Percentiles rank a stretch among this genome's conserved stretches.
phyloP scores from a whole-genome alignment of 2,113 vertebrate genomes.

The Callospermophilus lateralis region DNA sequence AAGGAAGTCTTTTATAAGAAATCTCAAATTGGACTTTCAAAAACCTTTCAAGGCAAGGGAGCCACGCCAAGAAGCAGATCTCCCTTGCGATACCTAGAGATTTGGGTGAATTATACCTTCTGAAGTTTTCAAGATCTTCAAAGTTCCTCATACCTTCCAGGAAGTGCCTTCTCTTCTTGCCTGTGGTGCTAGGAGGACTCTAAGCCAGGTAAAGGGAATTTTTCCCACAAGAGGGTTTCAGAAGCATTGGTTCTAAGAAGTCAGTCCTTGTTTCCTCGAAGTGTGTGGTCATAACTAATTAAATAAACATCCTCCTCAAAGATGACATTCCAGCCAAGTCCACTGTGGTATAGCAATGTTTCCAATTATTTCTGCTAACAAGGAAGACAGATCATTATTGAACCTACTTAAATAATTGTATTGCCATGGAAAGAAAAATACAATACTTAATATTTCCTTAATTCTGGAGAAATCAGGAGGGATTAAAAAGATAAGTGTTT shows the following conservation, averaged over 20 bases:
- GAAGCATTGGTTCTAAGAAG: neutral
- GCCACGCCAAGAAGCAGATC: neutral
- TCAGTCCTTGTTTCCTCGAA: slow-evolving; percentile 8
- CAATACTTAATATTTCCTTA: neutral
- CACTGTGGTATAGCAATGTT: neutral
- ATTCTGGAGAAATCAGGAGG: neutral
- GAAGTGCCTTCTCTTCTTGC: neutral
- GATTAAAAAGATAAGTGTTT: neutral
- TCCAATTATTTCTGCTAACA: neutral
- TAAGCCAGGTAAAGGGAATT: neutral
- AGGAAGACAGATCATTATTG: neutral
- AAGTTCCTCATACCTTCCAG: neutral
- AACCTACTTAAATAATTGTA: neutral
- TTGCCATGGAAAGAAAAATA: neutral
- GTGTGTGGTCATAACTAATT: neutral
- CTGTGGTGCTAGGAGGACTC: neutral
- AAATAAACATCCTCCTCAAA: slow-evolving; percentile 34
- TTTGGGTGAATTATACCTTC: neutral
- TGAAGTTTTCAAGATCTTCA: neutral
- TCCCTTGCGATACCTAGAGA: neutral
- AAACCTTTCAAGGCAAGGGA: neutral
- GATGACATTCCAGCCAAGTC: neutral
- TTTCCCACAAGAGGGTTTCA: neutral
- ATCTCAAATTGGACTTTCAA: neutral
- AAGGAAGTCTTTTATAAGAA: neutral